Evolutionary conservation across 2,888 invertebrate genomes (phyloP).

Genomic region (Eilema depressum): DNA sequence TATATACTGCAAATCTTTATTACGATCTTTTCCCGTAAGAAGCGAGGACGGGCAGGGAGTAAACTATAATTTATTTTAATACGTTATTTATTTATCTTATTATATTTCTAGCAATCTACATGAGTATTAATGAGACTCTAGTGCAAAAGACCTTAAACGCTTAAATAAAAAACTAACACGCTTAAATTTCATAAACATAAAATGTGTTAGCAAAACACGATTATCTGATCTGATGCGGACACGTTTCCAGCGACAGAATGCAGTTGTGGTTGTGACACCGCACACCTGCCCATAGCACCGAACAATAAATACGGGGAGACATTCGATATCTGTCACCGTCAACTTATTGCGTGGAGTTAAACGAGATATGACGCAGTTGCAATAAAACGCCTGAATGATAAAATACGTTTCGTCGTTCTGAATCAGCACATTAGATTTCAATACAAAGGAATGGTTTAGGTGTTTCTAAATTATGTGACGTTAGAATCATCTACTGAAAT

Average conservation of each 20-base stretch:
- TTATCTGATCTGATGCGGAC: neutral
- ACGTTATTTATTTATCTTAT: no score
- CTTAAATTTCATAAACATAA: neutral
- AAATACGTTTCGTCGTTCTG: constrained; percentile 1
- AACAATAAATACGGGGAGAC: constrained; percentile 11
- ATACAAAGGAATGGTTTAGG: no score
- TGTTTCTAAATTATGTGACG: neutral
- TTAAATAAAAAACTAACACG: no score
- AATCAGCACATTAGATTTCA: neutral
- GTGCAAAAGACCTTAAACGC: no score
- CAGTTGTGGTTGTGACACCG: constrained; percentile 6
- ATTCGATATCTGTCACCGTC: constrained; percentile 15
- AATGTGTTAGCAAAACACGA: neutral
- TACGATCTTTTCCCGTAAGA: no score
- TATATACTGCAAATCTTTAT: no score
- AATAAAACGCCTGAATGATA: constrained; percentile 6
- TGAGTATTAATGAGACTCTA: no score
- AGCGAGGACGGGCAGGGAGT: no score
- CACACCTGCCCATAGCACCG: constrained; percentile 7
- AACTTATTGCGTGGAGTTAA: neutral
- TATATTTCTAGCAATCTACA: no score
- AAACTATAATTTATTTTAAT: no score
- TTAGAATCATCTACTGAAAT: no score
- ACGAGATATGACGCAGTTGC: constrained; percentile 8
- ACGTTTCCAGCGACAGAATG: neutral